Evolutionary conservation across 2,797 vertebrate species (phyloP), one percentile per base, ranked within the genome.

Genomic region (Malurus leucopterus): DNA sequence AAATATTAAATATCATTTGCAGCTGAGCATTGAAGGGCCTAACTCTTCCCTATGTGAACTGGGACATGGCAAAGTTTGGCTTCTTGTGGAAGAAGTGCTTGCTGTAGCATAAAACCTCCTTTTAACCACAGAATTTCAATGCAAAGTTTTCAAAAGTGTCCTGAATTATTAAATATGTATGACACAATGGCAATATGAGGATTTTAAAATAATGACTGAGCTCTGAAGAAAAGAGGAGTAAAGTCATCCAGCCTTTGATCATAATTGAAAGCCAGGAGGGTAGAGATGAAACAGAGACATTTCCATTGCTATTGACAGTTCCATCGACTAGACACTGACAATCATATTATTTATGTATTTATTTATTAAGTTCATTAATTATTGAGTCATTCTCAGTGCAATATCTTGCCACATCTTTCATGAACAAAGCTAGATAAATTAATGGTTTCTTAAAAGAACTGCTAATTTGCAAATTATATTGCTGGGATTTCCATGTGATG

Each of bases 11-110:
- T 86, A 29, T 3, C 4, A 19, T 72, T 84, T 68, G 3, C 23
- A 86, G 12, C 27, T 72, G 36, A 69, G 5, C 12, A 17, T 5
- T 62, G 55, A 76, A 63, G 8, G 8, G 29, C 8, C 6, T 40
- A 29, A 9, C 5, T 72, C 36, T 76, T 47, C 19, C 16, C 17
- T 0, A 0, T 30, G 30, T 27, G 19, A 83, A 46, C 18, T 69
- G 6, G 8, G 15, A 44, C 9, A 26, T n/a, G 13, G 19, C 8
- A 63, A 55, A 55, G 65, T 44, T 54, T 19, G 20, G 2, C 0
- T 43, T 73, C 11, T 83, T 86, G 15, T 51, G 32, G 9, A 8
- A 86, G n/a, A 88, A 80, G 4, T 68, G 14, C 6, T 67, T 58
- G 7, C 9, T 51, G 8, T 44, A 40, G 74, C 29, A 83, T 63